phyloP scores from a whole-genome alignment of 1,140 invertebrate species.

The Drosophila santomea region DNA sequence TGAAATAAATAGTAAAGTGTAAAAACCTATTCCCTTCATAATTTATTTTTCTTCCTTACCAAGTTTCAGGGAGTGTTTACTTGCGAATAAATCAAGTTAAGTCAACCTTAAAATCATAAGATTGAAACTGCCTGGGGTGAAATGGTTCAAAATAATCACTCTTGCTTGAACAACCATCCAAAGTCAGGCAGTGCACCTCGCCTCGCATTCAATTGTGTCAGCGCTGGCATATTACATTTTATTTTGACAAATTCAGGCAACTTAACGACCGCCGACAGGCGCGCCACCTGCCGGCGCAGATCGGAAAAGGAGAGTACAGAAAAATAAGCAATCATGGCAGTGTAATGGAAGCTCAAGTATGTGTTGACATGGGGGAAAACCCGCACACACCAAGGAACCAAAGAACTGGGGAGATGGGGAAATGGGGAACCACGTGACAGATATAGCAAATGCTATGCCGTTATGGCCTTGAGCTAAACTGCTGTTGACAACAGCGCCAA shows the following conservation, averaged over 20 bases:
- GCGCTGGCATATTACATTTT: constrained; percentile 52
- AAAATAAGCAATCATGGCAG: constrained; percentile 77
- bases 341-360: constrained; percentile 80
- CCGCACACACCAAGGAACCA: constrained; percentile 1
- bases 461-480: constrained; percentile 81
- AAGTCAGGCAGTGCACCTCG: constrained; percentile 9
- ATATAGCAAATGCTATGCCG: constrained; percentile 65
- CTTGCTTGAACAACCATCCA: neutral
- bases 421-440: constrained; percentile 51
- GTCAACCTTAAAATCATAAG: constrained; percentile 24
- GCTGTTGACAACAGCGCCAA: constrained; percentile 69
- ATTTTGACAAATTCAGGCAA: constrained; percentile 69
- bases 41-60: too few species aligned
- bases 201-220: constrained; percentile 39
- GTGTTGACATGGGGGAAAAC: constrained; percentile 67
- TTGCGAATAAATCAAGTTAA: neutral
- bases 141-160: constrained; percentile 7
- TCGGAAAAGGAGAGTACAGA: constrained; percentile 10
- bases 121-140: neutral
- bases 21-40: too few species aligned
- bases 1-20: too few species aligned
- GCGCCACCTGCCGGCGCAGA: constrained; percentile 56
- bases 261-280: constrained; percentile 65
- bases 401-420: too few species aligned
- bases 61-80: too few species aligned